phyloP scores from a whole-genome alignment of 2,888 invertebrate species.

The Tromatobia lineatoria region DNA sequence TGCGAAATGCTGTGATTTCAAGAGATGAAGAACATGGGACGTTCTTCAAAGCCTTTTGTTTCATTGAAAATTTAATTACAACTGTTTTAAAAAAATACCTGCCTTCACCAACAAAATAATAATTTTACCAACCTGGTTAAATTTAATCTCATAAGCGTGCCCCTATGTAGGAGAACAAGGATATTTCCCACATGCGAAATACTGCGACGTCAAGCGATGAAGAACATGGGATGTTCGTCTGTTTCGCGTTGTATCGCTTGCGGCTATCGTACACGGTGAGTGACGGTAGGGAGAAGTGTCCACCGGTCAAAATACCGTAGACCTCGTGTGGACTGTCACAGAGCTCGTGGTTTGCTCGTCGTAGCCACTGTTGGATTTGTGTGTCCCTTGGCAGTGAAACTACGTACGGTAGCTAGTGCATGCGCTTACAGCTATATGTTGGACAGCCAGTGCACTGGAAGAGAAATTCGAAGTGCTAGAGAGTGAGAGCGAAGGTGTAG shows the following conservation, averaged over 20 bases:
- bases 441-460: slow-evolving; percentile 17
- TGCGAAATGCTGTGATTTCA: too few relatives aligned
- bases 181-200: not conserved
- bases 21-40: too few relatives aligned
- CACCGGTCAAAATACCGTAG: slow-evolving; percentile 47
- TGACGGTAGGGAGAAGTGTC: slow-evolving; percentile 52
- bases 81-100: not conserved
- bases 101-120: not conserved
- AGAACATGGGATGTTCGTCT: slow-evolving; percentile 29
- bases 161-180: not conserved
- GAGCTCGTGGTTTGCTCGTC: slow-evolving; percentile 14
- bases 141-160: not conserved
- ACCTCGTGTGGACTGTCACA: slow-evolving; percentile 22
- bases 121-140: not conserved
- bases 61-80: not conserved
- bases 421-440: not conserved
- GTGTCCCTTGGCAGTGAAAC: slow-evolving; percentile 17
- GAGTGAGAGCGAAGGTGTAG: slow-evolving; percentile 55
- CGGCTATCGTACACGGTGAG: slow-evolving; percentile 45
- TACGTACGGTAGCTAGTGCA: not conserved
- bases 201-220: not conserved
- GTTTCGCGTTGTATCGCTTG: slow-evolving; percentile 41
- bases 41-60: too few relatives aligned
- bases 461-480: slow-evolving; percentile 26
- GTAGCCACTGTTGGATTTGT: not conserved